A percentile compares a stretch with the other conserved stretches of the same genome.
phyloP scores from a whole-genome alignment of 2,797 vertebrate species.

The Tangara arthus region DNA sequence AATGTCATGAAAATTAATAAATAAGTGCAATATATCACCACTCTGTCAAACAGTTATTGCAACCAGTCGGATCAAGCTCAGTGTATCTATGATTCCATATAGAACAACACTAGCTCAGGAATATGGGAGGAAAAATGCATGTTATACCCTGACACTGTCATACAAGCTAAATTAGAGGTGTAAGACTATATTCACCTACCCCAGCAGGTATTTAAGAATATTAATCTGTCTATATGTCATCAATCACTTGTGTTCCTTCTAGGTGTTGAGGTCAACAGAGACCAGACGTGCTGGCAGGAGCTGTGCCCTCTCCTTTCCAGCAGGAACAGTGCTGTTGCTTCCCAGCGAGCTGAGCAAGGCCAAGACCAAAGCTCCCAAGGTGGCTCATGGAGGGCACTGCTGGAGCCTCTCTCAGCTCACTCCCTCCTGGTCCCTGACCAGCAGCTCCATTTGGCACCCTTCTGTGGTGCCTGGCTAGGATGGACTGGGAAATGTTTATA shows the following conservation, averaged over 20 bases:
- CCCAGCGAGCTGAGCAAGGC: fast-evolving
- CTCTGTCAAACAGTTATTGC: not conserved
- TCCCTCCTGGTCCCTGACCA: not conserved
- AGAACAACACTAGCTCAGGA: not conserved
- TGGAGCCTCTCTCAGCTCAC: not conserved
- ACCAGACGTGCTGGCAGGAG: not conserved
- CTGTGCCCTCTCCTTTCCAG: not conserved
- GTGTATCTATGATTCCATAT: not conserved
- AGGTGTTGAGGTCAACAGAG: not conserved
- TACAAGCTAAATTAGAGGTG: not conserved
- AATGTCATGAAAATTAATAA: not conserved
- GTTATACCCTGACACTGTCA: not conserved
- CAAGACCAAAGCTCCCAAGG: fast-evolving
- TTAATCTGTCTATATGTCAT: not conserved
- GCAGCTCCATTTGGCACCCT: not conserved
- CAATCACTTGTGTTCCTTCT: not conserved
- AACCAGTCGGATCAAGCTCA: not conserved
- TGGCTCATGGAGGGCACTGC: not conserved
- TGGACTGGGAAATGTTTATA: not conserved
- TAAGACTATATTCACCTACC: not conserved
- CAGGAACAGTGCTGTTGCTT: not conserved
- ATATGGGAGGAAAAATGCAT: not conserved
- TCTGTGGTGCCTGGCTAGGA: not conserved
- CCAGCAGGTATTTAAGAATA: not conserved
- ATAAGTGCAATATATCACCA: not conserved